Percentiles rank a stretch among this genome's conserved stretches.
Evolutionary conservation across 35 echinoderm and acorn worm species (phyloP).

Genomic region (Lytechinus variegatus): DNA sequence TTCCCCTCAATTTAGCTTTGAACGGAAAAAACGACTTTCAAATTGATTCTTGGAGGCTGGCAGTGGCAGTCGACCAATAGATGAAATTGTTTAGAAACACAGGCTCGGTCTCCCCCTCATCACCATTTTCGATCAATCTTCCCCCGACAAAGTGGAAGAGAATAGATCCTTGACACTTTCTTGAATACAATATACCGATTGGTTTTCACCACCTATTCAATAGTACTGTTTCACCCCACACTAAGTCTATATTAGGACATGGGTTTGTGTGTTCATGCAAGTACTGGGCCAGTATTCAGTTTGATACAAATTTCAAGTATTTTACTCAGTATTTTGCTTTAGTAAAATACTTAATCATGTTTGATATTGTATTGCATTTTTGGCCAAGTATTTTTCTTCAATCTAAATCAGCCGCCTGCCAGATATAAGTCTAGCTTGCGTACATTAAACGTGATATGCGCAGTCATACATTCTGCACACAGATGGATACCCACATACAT

Average conservation of each 20-base stretch:
- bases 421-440: too few species aligned
- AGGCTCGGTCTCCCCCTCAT: background rate
- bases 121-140: background rate
- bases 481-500: background rate
- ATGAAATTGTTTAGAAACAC: background rate
- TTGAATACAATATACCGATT: background rate
- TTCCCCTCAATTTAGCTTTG: background rate
- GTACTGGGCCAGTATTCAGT: background rate
- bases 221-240: background rate
- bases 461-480: too few species aligned
- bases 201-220: background rate
- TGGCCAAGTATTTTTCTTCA: too few species aligned
- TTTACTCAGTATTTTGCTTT: too few species aligned
- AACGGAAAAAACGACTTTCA: background rate
- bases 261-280: background rate
- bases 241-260: background rate
- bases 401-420: too few species aligned
- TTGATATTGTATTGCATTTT: too few species aligned
- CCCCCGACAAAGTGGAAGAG: background rate
- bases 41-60: background rate
- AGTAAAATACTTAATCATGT: too few species aligned
- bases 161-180: slow-evolving; percentile 18
- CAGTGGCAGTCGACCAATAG: background rate
- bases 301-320: too few species aligned
- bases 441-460: too few species aligned